Evolutionary conservation across 2,113 vertebrate genomes (phyloP), one percentile per base, ranked within the genome.

Genomic region (Mixornis gularis): DNA sequence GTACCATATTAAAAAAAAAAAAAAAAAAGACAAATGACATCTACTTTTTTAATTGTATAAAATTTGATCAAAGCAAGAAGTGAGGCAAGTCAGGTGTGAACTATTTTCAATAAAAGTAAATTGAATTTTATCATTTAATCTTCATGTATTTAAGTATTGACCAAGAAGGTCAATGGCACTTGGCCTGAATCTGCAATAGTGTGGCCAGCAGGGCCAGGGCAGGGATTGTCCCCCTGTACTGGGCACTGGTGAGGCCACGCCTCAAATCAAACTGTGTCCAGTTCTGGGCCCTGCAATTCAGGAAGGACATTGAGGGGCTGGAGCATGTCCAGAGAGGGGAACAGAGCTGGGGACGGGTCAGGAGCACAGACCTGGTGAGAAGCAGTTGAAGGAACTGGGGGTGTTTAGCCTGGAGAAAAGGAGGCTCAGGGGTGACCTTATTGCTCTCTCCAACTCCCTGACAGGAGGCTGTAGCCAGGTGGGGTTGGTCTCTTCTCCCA

Each of bases 211-310:
- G 58, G n/a, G 9, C 2, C 38, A 40, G 51, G 43, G n/a, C 51
- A 59, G 10, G 9, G 65, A 78, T 0, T 4, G 8, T 15, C 3
- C 48, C 4, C 4, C 14, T 58, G 65, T 17, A 1, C 32, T 13
- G 27, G 10, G 51, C 38, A 30, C 17, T 58, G 65, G 12, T 11
- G 58, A 58, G 20, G 29, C 22, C 29, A 43, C 38, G 52, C 5
- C 44, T 40, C 0, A 0, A 34, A 3, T 78, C 0, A 46, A 46
- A 46, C 29, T 46, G 17, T 3, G 7, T 11, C 7, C 59, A 46
- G 17, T 27, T 40, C 20, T 40, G 32, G 13, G 9, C 7, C n/a
- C 9, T 7, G 5, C 2, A 27, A 0, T 19, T 9, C 25, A 40
- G 18, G 29, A 52, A 2, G 10, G 25, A 46, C 51, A 34, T 0